Conservation (phyloP, 2,113 vertebrate genomes). For the Lagopus muta region DNA sequence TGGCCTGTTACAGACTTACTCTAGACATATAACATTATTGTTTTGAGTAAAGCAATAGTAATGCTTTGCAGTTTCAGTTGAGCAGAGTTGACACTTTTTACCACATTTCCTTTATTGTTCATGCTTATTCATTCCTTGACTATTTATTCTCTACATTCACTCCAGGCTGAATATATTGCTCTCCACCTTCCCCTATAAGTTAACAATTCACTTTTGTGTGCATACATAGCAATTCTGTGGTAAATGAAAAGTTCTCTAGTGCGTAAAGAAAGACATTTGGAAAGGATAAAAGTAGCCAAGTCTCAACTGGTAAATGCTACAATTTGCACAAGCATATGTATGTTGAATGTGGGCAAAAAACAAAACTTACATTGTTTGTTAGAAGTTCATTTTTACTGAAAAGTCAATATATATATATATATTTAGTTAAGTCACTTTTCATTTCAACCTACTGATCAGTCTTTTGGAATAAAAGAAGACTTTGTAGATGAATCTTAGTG, state of each 20-base stretch:
- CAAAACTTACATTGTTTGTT: not conserved
- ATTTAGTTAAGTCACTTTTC: not conserved
- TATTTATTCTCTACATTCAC: not conserved
- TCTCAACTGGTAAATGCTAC: not conserved
- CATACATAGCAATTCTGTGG: not conserved
- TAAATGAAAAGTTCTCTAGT: not conserved
- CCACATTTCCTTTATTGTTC: not conserved
- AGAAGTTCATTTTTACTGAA: not conserved
- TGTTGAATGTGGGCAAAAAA: rapidly evolving
- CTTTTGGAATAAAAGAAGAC: not conserved
- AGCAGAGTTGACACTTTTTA: not conserved
- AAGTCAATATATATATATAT: not conserved
- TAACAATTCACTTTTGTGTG: not conserved
- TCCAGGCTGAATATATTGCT: not conserved
- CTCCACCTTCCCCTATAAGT: not conserved
- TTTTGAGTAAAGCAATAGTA: not conserved
- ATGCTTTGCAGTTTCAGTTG: not conserved
- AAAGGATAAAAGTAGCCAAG: not conserved
- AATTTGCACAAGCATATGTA: rapidly evolving
- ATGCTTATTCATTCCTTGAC: not conserved
- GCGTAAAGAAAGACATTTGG: not conserved
- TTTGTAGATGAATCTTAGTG: not conserved
- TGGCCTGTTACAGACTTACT: not conserved
- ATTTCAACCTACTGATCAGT: not conserved
- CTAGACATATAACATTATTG: not conserved